A percentile compares a stretch with the other conserved stretches of the same genome.
These are phyloP conservation scores for Hybognathus amarus DNA, from an alignment of 2,797 vertebrate genomes.

Conservation along the genomic window DNA sequence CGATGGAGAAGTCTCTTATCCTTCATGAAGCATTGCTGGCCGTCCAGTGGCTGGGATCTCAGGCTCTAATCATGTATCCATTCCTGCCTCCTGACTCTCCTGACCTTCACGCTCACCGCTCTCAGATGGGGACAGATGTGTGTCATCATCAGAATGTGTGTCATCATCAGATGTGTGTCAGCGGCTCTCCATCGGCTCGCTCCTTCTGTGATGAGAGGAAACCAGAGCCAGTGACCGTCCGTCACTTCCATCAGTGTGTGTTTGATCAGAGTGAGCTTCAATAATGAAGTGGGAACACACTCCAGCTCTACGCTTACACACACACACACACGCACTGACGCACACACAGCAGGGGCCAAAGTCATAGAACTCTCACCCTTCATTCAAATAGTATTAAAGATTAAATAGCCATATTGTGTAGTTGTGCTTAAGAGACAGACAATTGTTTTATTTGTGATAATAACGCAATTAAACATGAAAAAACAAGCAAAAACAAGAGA, in stretches of 20 bases:
- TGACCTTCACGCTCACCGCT: constrained; percentile 71
- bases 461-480: neutral
- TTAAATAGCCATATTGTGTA: neutral
- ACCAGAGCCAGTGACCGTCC: constrained; percentile 64
- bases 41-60: constrained; percentile 62
- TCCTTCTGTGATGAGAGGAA: constrained; percentile 76
- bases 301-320: no score
- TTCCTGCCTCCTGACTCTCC: constrained; percentile 66
- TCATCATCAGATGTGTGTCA: neutral
- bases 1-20: constrained; percentile 73
- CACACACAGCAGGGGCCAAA: no score
- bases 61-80: constrained; percentile 80
- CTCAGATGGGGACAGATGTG: constrained; percentile 52
- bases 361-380: neutral
- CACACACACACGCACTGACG: no score
- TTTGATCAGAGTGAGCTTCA: constrained; percentile 64
- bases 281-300: constrained; percentile 56
- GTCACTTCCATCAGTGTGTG: constrained; percentile 64
- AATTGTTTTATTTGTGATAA: neutral
- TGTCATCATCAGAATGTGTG: neutral
- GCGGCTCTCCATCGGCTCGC: neutral
- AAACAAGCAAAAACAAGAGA: neutral
- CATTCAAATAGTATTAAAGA: neutral
- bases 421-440: neutral
- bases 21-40: constrained; percentile 68